A percentile compares a stretch with the other conserved stretches of the same genome.
Conservation (phyloP, 2,797 vertebrate genomes). For the Miichthys miiuy region DNA sequence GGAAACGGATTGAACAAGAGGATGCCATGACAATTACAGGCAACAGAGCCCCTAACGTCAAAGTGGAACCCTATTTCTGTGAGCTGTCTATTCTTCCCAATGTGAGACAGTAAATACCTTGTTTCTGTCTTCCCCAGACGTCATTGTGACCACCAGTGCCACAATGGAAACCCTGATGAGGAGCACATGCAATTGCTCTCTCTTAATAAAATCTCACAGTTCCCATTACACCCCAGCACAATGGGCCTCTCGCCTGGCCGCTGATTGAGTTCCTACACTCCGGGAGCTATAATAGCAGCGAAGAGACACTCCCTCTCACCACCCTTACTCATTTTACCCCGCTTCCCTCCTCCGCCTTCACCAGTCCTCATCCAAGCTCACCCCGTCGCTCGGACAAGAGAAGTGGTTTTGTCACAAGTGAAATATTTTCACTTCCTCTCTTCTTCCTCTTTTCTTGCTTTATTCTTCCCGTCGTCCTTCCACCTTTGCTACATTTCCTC, state of each 20-base stretch:
- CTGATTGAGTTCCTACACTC: slow-evolving; percentile 88
- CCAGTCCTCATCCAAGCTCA: slow-evolving; percentile 22
- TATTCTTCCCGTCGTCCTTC: background rate
- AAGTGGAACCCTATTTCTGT: slow-evolving; percentile 73
- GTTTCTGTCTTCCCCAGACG: slow-evolving; percentile 77
- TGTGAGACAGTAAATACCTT: slow-evolving; percentile 85
- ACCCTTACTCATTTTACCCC: slow-evolving; percentile 43
- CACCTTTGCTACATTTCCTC: slow-evolving; percentile 50
- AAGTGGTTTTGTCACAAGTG: slow-evolving; percentile 50
- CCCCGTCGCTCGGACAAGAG: slow-evolving; percentile 24
- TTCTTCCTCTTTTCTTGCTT: background rate
- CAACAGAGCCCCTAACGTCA: slow-evolving; percentile 68
- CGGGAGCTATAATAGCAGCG: slow-evolving; percentile 78
- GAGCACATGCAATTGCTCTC: slow-evolving; percentile 87
- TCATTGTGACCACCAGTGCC: slow-evolving; percentile 80
- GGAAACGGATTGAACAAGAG: slow-evolving; percentile 71
- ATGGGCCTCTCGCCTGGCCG: slow-evolving; percentile 80
- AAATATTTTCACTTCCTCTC: slow-evolving; percentile 29
- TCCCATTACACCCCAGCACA: slow-evolving; percentile 86
- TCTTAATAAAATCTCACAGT: slow-evolving; percentile 90
- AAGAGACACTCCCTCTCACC: slow-evolving; percentile 56
- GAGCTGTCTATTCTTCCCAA: slow-evolving; percentile 73
- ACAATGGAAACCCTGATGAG: slow-evolving; percentile 87
- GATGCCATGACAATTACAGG: slow-evolving; percentile 78
- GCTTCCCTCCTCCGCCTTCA: slow-evolving; percentile 20